A percentile compares a stretch with the other conserved stretches of the same genome.
Evolutionary conservation across 1,140 invertebrate species (phyloP).

Genomic region (Xylocopa sonorina): DNA sequence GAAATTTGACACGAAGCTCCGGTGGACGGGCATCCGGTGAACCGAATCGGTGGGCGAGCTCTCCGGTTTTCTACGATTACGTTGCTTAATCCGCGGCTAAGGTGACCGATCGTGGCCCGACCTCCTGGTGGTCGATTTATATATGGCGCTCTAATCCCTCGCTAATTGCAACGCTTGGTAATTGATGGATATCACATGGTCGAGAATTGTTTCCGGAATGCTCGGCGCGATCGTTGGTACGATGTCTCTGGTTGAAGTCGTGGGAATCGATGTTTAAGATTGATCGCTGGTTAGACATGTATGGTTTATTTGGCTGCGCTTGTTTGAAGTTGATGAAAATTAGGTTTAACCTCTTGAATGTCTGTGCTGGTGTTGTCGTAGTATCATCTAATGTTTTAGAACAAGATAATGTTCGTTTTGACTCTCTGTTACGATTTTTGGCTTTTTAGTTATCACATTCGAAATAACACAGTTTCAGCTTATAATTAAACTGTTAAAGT

Average conservation of each 20-base stretch:
- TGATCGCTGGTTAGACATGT: neutral
- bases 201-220: slow-evolving; percentile 1
- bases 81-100: neutral
- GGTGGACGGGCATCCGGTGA: neutral
- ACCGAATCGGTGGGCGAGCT: neutral
- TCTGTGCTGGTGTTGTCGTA: too few species aligned
- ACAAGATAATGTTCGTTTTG: neutral
- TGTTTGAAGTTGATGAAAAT: neutral
- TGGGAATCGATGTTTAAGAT: neutral
- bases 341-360: neutral
- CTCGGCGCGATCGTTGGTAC: neutral
- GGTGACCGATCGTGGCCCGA: neutral
- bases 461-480: neutral
- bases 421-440: too few species aligned
- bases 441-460: neutral
- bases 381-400: too few species aligned
- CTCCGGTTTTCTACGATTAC: neutral
- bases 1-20: slow-evolving; percentile 32
- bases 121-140: slow-evolving; percentile 9
- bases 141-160: neutral
- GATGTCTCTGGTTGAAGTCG: neutral
- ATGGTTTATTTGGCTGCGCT: neutral
- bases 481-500: neutral
- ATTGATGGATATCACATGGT: neutral
- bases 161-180: slow-evolving; percentile 21